Base-by-base conservation (phyloP, 1,140 invertebrate genomes). In the Atta texana region DNA sequence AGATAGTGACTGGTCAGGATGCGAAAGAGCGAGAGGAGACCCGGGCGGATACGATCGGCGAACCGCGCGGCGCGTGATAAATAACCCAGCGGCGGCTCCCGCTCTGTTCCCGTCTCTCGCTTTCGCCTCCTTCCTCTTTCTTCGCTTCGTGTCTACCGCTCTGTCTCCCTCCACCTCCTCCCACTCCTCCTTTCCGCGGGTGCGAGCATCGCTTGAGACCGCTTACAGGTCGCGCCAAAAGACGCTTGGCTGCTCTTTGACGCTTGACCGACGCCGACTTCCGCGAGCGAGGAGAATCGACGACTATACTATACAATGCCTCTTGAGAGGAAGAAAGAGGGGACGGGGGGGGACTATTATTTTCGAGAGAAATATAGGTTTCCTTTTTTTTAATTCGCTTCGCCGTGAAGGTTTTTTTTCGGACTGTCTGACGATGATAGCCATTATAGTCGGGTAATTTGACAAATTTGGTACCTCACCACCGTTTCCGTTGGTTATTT, bases 21-120 rank as follows among this genome's bases (percentile, higher is more conserved):
- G 85, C 88, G 68, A 51, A 82, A 64, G 71, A 49, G 74, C 82
- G 81, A 81, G 84, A 8, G 2, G 55, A 57, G 31, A 34, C 5
- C 69, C 69, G 74, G 86, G 85, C 90, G 86, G 90, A 93, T 93
- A 90, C 92, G 93, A 93, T 91, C 93, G 91, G 91, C 88, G 89
- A 92, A 92, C 89, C 92, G 82, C 92, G 91, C 86, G 87, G 91
- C 92, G 92, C 92, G 92, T 94, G 93, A 94, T 94, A 93, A 94
- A 94, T 94, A 94, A 94, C 92, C 91, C 90, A 93, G 92, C 85
- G 68, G 78, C 88, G 86, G 66, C 71, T 89, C 87, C 88, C 82
- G 82, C 86, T 71, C 61, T 57, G 53, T 59, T 78, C 88, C 87
- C 68, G 87, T 89, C 91, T 89, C 84, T 76, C 80, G 51, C 74